phyloP scores from a whole-genome alignment of 1,140 invertebrate genomes.

The Apolygus lucorum region DNA sequence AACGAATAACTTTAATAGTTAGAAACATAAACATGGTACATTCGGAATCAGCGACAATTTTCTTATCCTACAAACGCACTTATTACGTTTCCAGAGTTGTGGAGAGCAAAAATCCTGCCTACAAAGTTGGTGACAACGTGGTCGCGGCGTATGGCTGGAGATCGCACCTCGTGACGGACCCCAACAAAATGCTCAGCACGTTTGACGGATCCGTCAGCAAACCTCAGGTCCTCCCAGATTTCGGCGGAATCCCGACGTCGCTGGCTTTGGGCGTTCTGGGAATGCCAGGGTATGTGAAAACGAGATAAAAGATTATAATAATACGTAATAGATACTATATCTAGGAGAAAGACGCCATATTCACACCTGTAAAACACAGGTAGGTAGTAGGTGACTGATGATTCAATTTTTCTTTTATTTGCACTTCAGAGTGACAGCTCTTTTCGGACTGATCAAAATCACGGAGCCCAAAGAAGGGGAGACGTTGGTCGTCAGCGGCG shows the following conservation, averaged over 20 bases:
- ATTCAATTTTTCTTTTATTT: too few relatives aligned
- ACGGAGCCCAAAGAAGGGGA: constrained; percentile 58
- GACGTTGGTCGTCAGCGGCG: constrained; percentile 53
- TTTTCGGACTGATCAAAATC: constrained; percentile 59
- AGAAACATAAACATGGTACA: too few relatives aligned
- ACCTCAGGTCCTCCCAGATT: constrained; percentile 45
- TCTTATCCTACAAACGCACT: too few relatives aligned
- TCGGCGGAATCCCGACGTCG: constrained; percentile 43
- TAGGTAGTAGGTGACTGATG: too few relatives aligned
- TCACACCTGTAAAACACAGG: too few relatives aligned
- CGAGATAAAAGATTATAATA: too few relatives aligned
- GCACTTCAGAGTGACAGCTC: constrained; percentile 48
- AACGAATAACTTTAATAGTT: too few relatives aligned
- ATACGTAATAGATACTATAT: too few relatives aligned
- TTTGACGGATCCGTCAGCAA: background rate
- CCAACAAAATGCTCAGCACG: constrained; percentile 1
- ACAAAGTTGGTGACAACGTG: constrained; percentile 49
- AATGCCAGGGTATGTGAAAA: constrained; percentile 58
- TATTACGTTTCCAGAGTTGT: constrained; percentile 51
- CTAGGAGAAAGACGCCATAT: too few relatives aligned
- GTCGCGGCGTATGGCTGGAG: constrained; percentile 52
- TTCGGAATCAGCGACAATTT: too few relatives aligned
- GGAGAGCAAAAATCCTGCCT: constrained; percentile 51
- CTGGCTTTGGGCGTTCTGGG: constrained; percentile 50
- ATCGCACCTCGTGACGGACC: constrained; percentile 41